Percentiles rank a stretch among this genome's conserved stretches.
Evolutionary conservation across 2,888 invertebrate species (phyloP).

Genomic region (Atrina japonica): DNA sequence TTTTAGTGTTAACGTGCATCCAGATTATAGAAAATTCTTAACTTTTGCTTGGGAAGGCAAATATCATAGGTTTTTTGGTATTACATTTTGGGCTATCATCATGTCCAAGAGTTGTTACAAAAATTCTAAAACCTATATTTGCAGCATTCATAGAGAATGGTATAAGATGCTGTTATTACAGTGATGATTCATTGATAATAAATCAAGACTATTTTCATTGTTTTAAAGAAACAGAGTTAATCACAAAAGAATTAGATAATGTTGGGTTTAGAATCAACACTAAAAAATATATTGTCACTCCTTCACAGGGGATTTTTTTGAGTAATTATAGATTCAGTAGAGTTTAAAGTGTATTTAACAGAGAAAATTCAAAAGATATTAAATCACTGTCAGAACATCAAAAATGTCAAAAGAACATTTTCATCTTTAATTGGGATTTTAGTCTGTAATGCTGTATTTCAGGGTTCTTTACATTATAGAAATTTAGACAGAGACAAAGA

Average conservation of each 20-base stretch:
- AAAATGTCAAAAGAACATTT: not conserved
- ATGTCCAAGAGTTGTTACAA: conserved; percentile 41
- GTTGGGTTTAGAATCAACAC: conserved; percentile 42
- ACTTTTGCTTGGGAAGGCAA: conserved; percentile 33
- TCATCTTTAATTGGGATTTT: not conserved
- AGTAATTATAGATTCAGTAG: conserved; percentile 44
- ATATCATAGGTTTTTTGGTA: conserved; percentile 23
- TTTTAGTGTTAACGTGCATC: conserved; percentile 33
- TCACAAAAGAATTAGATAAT: conserved; percentile 20
- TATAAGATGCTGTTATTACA: conserved; percentile 39
- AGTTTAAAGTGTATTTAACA: conserved; percentile 25
- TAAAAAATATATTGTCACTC: conserved; percentile 41
- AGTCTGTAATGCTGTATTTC: not conserved
- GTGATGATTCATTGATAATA: conserved; percentile 53
- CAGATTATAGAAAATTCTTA: conserved; percentile 26
- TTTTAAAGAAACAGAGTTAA: not conserved
- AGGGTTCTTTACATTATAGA: conserved; percentile 45
- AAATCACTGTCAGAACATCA: not conserved
- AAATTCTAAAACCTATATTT: conserved; percentile 46
- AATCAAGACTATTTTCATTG: conserved; percentile 23
- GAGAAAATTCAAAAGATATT: conserved; percentile 44
- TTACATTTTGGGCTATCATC: conserved; percentile 39
- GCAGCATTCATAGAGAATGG: conserved; percentile 31
- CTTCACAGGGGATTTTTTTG: conserved; percentile 43
- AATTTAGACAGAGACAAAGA: conserved; percentile 39